Base-by-base conservation (phyloP, 2,888 invertebrate genomes). In the Agonopterix heracliana region DNA sequence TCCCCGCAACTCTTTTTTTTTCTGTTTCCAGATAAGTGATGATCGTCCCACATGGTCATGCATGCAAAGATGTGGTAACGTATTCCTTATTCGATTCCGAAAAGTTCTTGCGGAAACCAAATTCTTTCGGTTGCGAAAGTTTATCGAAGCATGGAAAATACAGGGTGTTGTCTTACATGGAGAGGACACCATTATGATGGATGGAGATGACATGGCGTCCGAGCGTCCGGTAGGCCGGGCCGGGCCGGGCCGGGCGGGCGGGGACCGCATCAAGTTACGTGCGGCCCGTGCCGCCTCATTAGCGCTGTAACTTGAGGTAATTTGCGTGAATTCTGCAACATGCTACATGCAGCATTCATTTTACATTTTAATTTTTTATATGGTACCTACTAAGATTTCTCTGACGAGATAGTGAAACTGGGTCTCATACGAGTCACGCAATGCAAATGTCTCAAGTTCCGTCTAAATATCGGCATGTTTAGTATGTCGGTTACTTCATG, bases 241-340 rank as follows among this genome's bases (percentile, higher is more conserved):
- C 61, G 55, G 52, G 54, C 52, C 55, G 41, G 41, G 12, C 35
- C 38, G 38, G 54, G 54, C 38, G 38, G 54, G 54, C 55, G 61
- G 55, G 52, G 54, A 52, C 55, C 44, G 56, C 55, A 53, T 84
- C 79, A 54, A 67, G 74, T 81, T 81, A 77, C 81, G 53, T 47
- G 44, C 55, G 64, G 69, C 76, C 70, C 79, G 77, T 80, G 78
- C 76, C 75, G 72, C 74, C 77, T 81, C 78, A 81, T 81, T 83
- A 81, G 68, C 76, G 70, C 71, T 59, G 69, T 71, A 74, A 70
- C 69, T 66, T 70, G 68, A 60, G 67, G 51, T 52, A 56, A 61
- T 61, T 58, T 54, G 55, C 62, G 61, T 65, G 60, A 64, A 66
- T 60, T 57, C 58, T 63, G 61, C 62, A 10, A 11, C n/a, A 12